These are phyloP conservation scores for Callimorpha dominula DNA, from an alignment of 2,888 invertebrate genomes.

Conservation along the genomic window DNA sequence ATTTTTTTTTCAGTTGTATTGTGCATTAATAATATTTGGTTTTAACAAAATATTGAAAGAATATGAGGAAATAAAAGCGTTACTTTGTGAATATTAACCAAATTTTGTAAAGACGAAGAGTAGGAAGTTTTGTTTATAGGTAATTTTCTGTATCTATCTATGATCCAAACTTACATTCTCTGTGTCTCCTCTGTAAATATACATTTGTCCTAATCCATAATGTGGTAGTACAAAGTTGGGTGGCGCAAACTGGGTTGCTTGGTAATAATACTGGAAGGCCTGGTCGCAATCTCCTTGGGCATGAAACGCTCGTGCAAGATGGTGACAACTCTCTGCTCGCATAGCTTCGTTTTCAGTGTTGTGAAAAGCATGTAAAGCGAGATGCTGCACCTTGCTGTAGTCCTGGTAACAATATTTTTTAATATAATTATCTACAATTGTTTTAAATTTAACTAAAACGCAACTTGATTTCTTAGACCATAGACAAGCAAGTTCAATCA, in stretches of 20 bases:
- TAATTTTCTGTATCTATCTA: too few relatives aligned
- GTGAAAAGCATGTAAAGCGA: slow-evolving; percentile 98
- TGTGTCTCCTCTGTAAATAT: slow-evolving; percentile 97
- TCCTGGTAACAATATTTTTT: slow-evolving; percentile 85
- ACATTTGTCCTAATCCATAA: slow-evolving; percentile 99
- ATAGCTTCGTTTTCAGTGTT: slow-evolving; percentile 99
- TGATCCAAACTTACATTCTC: slow-evolving; percentile 91
- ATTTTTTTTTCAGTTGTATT: background rate
- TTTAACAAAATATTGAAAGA: too few relatives aligned
- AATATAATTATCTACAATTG: background rate
- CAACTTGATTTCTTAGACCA: too few relatives aligned
- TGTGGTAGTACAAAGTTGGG: slow-evolving; percentile 98
- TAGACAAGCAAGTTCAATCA: too few relatives aligned
- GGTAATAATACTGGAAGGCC: slow-evolving; percentile 99
- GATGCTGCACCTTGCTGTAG: slow-evolving; percentile 97
- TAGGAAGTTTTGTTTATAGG: too few relatives aligned
- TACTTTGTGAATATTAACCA: too few relatives aligned
- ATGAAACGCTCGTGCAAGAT: slow-evolving; percentile 98
- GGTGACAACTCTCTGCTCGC: slow-evolving; percentile 99
- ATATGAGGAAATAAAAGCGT: too few relatives aligned
- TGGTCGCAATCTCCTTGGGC: slow-evolving; percentile 98
- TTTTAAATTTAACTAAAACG: too few relatives aligned
- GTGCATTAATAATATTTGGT: background rate
- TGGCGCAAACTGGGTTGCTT: slow-evolving; percentile 99
- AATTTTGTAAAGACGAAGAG: too few relatives aligned